Evolutionary conservation across 2,888 invertebrate species (phyloP).

Genomic region (Rhogogaster chlorosoma): DNA sequence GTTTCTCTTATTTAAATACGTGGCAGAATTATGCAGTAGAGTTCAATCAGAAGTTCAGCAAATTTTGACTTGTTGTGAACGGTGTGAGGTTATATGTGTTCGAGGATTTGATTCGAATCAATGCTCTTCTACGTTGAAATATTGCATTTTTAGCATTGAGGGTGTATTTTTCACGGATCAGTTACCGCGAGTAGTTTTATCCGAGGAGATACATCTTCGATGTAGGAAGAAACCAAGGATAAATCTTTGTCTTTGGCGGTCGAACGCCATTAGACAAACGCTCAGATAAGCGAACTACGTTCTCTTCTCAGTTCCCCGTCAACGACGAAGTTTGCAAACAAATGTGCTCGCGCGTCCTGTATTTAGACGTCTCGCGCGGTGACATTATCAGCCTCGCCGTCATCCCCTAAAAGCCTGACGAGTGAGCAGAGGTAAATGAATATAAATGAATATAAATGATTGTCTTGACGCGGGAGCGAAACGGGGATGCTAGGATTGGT

Average conservation of each 20-base stretch:
- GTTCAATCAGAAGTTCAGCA: not conserved
- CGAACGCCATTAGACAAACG: conserved; percentile 52
- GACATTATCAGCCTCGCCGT: conserved; percentile 59
- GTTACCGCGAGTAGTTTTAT: not conserved
- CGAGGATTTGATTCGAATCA: not conserved
- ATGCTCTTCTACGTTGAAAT: not conserved
- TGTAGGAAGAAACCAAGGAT: not conserved
- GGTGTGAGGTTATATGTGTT: not conserved
- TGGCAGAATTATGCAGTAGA: too few relatives aligned
- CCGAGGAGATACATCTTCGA: not conserved
- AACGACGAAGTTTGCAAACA: conserved; percentile 58
- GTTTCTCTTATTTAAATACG: not conserved
- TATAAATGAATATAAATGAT: conserved; percentile 59
- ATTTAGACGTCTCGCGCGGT: conserved; percentile 60
- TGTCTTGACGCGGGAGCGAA: conserved; percentile 50
- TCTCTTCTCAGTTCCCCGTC: conserved; percentile 45
- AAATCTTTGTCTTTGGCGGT: conserved; percentile 50
- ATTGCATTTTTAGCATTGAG: not conserved
- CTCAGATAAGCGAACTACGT: conserved; percentile 38
- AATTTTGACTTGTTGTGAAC: not conserved
- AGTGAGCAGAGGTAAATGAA: conserved; percentile 53
- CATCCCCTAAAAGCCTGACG: conserved; percentile 52
- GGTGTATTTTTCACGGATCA: not conserved
- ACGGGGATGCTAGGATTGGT: conserved; percentile 37
- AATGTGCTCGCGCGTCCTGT: conserved; percentile 58